Conservation (phyloP, 2,797 vertebrate species). For the Cercopithecus diana region DNA sequence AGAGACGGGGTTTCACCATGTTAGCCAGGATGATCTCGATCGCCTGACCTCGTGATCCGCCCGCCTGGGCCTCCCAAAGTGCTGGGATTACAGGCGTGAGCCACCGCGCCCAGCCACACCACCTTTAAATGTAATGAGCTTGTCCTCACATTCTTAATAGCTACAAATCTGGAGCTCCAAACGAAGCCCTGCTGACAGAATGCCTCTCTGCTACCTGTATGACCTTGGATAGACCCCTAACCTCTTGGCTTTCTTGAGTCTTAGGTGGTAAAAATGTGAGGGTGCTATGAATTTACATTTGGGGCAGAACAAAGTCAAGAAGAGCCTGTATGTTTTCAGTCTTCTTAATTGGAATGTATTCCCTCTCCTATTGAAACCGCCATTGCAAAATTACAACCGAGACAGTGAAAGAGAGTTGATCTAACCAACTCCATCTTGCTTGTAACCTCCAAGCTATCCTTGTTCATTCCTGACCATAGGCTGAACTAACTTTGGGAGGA, state of each 20-base stretch:
- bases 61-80: no score
- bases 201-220: not conserved
- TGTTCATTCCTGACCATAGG: no score
- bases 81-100: no score
- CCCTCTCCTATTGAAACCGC: not conserved
- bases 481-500: no score
- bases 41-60: no score
- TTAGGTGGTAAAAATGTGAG: not conserved
- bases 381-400: no score
- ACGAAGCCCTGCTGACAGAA: not conserved
- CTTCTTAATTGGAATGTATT: not conserved
- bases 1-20: no score
- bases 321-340: not conserved
- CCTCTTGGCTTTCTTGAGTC: not conserved
- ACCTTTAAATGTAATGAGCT: not conserved
- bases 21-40: accelerated
- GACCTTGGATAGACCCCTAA: not conserved
- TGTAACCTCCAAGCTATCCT: no score
- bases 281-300: not conserved
- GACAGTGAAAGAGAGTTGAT: no score
- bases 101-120: no score
- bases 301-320: not conserved
- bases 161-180: not conserved
- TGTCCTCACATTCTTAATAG: not conserved
- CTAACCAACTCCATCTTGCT: no score